Evolutionary conservation across 2,113 vertebrate species (phyloP), one percentile per base, ranked within the genome.

Genomic region (Heliornis fulica): DNA sequence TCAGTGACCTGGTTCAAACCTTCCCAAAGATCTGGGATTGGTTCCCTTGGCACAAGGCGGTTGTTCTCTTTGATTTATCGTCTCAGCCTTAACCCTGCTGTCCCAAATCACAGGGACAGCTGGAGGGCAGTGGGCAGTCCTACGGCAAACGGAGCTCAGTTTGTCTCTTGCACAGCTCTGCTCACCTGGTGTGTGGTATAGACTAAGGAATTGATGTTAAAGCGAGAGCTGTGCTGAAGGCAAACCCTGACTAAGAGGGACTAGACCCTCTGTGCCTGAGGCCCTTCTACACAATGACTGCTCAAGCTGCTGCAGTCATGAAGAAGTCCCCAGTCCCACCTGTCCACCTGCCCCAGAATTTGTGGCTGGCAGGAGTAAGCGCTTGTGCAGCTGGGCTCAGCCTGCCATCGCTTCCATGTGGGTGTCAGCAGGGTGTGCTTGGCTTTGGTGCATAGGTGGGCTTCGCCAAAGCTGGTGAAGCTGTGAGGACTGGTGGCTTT

Each of bases 241-340:
- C 46, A 15, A 86, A 29, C 29, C 25, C 45, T 85, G 53, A 46
- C 29, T 56, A n/a, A 22, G 41, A 43, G 45, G 45, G 45, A 45
- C 45, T 45, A 45, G 22, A 56, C 41, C 20, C 10, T 8, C 34
- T 17, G 23, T 69, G 34, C 64, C 64, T 26, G 23, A 56, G 41
- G 51, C 65, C 19, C 14, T 8, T 36, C 12, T n/a, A 10, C 4
- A 1, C 0, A 0, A 29, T 14, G 63, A 17, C 31, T 2, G 0
- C 53, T 32, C 11, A 16, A 43, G 41, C n/a, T 36, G 2, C 1
- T 2, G 23, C 1, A 25, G 8, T 32, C 2, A 1, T 8, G 22
- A 16, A 13, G 64, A 12, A 60, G 41, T 23, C 16, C 53, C 5
- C 20, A 26, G 70, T 6, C 36, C n/a, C 59, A 10, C 28, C 11